phyloP scores from a whole-genome alignment of 2,888 invertebrate genomes.

The Stenichneumon culpator region DNA sequence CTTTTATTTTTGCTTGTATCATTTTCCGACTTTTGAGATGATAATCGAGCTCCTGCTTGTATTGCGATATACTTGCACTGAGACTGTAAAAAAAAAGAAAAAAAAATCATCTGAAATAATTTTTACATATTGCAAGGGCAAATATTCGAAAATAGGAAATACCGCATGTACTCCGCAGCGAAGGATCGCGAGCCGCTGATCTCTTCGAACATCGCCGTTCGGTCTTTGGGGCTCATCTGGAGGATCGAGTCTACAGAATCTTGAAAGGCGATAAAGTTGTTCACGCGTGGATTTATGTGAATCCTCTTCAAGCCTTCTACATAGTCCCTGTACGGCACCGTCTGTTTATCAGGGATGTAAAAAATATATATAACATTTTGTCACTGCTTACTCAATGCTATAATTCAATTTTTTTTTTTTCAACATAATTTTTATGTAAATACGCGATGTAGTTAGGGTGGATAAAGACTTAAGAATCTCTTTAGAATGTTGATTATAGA shows the following conservation, averaged over 20 bases:
- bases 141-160: not conserved
- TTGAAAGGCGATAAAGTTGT: conserved; percentile 99
- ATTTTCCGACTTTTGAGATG: conserved; percentile 98
- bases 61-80: conserved; percentile 95
- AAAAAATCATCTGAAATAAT: not conserved
- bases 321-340: conserved; percentile 23
- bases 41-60: conserved; percentile 97
- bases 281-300: conserved; percentile 88
- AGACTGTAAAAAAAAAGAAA: conserved; percentile 84
- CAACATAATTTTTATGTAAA: not conserved
- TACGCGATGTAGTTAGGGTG: too few relatives aligned
- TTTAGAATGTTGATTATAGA: too few relatives aligned
- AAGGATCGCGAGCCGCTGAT: conserved; percentile 97
- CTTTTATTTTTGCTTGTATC: conserved; percentile 96
- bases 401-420: not conserved
- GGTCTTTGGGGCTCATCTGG: conserved; percentile 98
- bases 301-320: conserved; percentile 24
- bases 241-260: conserved; percentile 98
- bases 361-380: not conserved
- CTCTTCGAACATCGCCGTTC: conserved; percentile 97
- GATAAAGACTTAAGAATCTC: too few relatives aligned
- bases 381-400: not conserved
- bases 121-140: not conserved
- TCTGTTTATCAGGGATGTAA: not conserved
- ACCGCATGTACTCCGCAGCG: conserved; percentile 95